phyloP scores from a whole-genome alignment of 1,140 invertebrate genomes.

The Oscheius sp. region DNA sequence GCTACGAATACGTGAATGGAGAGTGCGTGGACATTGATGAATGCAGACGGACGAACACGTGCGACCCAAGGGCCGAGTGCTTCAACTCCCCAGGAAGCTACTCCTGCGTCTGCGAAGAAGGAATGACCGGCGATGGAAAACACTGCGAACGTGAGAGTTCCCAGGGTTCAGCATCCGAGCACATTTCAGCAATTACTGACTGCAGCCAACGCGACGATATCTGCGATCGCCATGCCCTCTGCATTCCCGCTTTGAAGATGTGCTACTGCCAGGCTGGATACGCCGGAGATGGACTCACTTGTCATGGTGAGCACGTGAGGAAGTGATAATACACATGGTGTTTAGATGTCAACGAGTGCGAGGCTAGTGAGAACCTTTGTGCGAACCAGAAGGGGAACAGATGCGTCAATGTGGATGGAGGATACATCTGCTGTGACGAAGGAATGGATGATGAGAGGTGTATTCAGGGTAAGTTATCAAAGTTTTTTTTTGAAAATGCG shows the following conservation, averaged over 20 bases:
- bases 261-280: slow-evolving; percentile 50
- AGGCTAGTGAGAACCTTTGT: slow-evolving; percentile 38
- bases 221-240: slow-evolving; percentile 50
- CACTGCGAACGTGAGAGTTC: slow-evolving; percentile 40
- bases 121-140: slow-evolving; percentile 50
- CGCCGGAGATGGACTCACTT: slow-evolving; percentile 49
- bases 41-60: slow-evolving; percentile 15
- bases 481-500: background rate
- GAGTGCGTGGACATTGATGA: slow-evolving; percentile 42
- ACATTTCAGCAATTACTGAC: slow-evolving; percentile 45
- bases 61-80: slow-evolving; percentile 49
- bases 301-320: slow-evolving; percentile 33
- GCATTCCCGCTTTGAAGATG: slow-evolving; percentile 39
- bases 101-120: slow-evolving; percentile 52
- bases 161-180: background rate
- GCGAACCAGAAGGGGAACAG: slow-evolving; percentile 25
- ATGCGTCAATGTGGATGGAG: slow-evolving; percentile 51
- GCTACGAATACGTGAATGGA: slow-evolving; percentile 35
- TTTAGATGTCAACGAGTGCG: slow-evolving; percentile 54
- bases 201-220: slow-evolving; percentile 44
- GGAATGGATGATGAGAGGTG: slow-evolving; percentile 36
- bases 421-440: slow-evolving; percentile 51
- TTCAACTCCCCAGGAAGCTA: slow-evolving; percentile 51
- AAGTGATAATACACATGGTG: background rate
- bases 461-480: slow-evolving; percentile 43